Evolutionary conservation across 2,888 invertebrate genomes (phyloP), one percentile per base, ranked within the genome.

Genomic region (Oeneis ivallda): DNA sequence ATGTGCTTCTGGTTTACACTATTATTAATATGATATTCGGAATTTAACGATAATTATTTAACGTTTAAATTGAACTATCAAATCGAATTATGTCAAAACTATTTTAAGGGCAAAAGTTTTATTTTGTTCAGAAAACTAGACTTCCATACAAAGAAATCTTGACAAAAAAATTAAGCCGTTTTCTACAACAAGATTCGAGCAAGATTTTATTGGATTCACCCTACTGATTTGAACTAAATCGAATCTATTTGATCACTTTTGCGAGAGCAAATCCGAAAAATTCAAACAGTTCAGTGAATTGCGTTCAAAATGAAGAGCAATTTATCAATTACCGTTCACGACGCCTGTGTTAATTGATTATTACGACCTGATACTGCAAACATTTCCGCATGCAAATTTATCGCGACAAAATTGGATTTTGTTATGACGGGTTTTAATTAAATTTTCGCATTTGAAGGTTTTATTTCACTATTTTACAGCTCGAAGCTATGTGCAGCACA

Each of bases 281-380:
- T 65, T 67, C 49, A 41, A 63, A 65, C 67, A 70, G 57, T 61
- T 41, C 17, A 62, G 63, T 57, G 39, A 57, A 66, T 47, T 64
- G 61, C 26, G 41, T 56, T 67, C 58, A 58, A 54, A 58, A 64
- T 62, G 57, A 58, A 65, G 53, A 61, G 52, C 65, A 65, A 63
- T 63, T 58, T 68, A 64, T 68, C 68, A 70, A 65, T 70, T 65
- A 61, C 61, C 53, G 58, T 64, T 65, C 45, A 64, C 61, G 49
- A 52, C 61, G 69, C 50, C 57, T 47, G 47, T 56, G 52, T 53
- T 68, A 54, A 68, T 65, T 63, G 63, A 63, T 65, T 65, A 65
- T 65, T 61, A 62, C 54, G 60, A 67, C 41, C 53, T 60, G 59
- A 61, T 64, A 52, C 54, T 57, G 49, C 56, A 49, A 67, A 61